phyloP scores from a whole-genome alignment of 2,797 vertebrate genomes.

The Peromyscus eremicus region DNA sequence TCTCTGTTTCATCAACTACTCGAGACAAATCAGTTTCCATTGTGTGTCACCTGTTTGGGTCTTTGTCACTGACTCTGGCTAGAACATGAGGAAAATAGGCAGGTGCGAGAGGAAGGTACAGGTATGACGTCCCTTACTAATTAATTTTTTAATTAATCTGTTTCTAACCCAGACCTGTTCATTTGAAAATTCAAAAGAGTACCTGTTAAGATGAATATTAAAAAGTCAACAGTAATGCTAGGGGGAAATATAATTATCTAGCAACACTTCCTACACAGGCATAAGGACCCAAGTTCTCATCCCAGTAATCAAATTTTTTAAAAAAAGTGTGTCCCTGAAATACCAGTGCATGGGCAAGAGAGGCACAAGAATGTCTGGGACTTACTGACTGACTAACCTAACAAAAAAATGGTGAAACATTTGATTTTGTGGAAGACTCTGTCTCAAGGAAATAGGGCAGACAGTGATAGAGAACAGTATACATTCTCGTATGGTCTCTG shows the following conservation, averaged over 20 bases:
- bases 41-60: neutral
- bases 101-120: neutral
- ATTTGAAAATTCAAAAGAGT: neutral
- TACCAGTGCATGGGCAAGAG: too few species aligned
- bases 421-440: neutral
- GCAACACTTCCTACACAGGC: neutral
- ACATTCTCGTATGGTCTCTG: neutral
- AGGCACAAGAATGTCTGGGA: neutral
- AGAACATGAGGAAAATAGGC: too few species aligned
- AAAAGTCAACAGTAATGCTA: neutral
- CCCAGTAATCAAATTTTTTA: neutral
- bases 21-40: neutral
- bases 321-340: neutral
- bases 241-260: neutral
- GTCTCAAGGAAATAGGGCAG: neutral
- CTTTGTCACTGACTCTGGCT: rapidly evolving
- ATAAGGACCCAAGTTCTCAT: neutral
- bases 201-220: neutral
- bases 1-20: neutral
- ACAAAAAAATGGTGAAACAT: too few species aligned
- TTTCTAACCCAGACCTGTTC: neutral
- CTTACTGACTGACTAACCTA: too few species aligned
- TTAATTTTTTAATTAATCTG: neutral
- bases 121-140: neutral
- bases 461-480: neutral